These are phyloP conservation scores for Mus minutoides DNA, from an alignment of 2,797 vertebrate species.

Conservation along the genomic window DNA sequence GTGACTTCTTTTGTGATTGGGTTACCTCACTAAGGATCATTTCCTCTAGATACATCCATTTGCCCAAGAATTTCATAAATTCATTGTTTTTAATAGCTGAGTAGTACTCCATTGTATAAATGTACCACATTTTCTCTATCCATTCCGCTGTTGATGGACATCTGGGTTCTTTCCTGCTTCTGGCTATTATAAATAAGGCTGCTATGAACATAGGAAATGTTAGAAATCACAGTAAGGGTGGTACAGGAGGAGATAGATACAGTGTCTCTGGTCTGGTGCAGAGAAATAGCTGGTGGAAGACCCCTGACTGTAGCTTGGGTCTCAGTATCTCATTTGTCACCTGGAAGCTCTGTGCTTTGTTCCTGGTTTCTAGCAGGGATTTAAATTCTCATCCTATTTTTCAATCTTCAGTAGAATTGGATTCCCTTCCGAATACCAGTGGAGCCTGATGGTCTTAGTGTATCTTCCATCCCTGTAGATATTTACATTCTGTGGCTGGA, in stretches of 20 bases:
- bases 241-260: not conserved
- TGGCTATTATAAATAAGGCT: too few relatives aligned
- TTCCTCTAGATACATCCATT: too few relatives aligned
- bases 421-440: not conserved
- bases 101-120: too few relatives aligned
- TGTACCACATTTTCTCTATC: too few relatives aligned
- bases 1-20: too few relatives aligned
- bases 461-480: not conserved
- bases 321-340: not conserved
- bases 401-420: not conserved
- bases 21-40: too few relatives aligned
- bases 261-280: not conserved
- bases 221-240: not conserved
- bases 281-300: not conserved
- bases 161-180: too few relatives aligned
- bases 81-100: too few relatives aligned
- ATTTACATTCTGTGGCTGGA: not conserved
- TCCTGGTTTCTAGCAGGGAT: not conserved
- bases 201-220: too few relatives aligned
- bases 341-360: fast-evolving
- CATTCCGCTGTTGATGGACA: too few relatives aligned
- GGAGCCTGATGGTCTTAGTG: not conserved
- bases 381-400: not conserved
- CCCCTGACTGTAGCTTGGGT: fast-evolving
- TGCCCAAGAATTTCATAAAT: too few relatives aligned